phyloP scores from a whole-genome alignment of 2,888 invertebrate species.

The Acronicta leporina region DNA sequence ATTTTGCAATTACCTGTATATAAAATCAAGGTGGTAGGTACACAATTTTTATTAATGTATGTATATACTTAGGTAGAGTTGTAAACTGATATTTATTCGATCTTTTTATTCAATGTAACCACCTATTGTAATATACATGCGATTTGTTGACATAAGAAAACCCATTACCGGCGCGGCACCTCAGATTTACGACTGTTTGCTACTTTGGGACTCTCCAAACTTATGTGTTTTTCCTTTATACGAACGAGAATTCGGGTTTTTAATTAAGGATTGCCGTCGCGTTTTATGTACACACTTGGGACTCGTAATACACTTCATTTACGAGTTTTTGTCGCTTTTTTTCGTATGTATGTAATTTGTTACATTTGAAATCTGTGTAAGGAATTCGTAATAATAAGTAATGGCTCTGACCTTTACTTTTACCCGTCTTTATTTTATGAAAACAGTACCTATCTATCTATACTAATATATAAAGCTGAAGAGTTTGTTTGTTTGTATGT shows the following conservation, averaged over 20 bases:
- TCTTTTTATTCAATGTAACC: conserved; percentile 32
- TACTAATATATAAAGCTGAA: no score
- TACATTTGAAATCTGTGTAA: conserved; percentile 47
- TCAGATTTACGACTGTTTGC: conserved; percentile 79
- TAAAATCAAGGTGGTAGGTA: no score
- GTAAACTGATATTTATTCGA: conserved; percentile 19
- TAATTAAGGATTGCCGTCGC: conserved; percentile 66
- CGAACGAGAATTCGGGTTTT: conserved; percentile 66
- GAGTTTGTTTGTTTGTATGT: no score
- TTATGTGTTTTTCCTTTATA: conserved; percentile 68
- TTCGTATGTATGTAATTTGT: conserved; percentile 50
- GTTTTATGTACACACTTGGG: conserved; percentile 64
- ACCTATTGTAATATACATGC: conserved; percentile 58
- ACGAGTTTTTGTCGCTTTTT: conserved; percentile 51
- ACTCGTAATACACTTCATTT: conserved; percentile 64
- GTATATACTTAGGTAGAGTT: no score
- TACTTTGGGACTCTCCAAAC: conserved; percentile 57
- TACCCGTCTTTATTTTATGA: conserved; percentile 9
- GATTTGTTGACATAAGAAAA: conserved; percentile 79
- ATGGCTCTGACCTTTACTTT: conserved; percentile 18
- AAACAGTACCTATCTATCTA: no score
- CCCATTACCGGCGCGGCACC: conserved; percentile 73
- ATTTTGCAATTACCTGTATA: no score
- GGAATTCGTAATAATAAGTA: conserved; percentile 45
- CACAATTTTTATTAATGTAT: neutral